These are phyloP conservation scores for Cyphomyrus plagiostoma DNA, from an alignment of 2,113 vertebrate genomes.

Conservation along the genomic window DNA sequence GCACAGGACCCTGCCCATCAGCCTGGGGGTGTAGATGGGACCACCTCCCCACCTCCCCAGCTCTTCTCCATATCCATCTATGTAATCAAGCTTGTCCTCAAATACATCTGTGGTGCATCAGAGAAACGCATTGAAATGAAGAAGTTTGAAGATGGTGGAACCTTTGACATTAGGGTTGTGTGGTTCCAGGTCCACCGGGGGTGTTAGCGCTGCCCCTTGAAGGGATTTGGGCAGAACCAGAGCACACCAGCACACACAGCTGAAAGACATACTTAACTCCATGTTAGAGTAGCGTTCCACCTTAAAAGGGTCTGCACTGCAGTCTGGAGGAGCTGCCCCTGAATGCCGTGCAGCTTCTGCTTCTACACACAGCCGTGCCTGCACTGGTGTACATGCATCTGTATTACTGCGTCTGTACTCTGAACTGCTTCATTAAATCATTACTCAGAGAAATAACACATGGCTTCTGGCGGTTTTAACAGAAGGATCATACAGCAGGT, in stretches of 20 bases:
- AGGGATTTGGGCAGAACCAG: neutral
- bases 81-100: constrained; percentile 5
- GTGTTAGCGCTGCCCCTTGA: neutral
- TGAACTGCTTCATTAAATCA: neutral
- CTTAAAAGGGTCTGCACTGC: neutral
- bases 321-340: neutral
- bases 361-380: constrained; percentile 47
- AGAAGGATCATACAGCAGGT: neutral
- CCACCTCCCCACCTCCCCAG: neutral
- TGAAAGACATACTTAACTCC: neutral
- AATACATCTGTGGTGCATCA: neutral
- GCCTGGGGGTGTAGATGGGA: constrained; percentile 32
- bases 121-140: constrained; percentile 18
- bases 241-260: neutral
- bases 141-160: neutral
- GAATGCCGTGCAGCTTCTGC: neutral
- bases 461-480: neutral
- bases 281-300: neutral
- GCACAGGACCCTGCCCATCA: constrained; percentile 40
- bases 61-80: neutral
- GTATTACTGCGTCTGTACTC: constrained; percentile 4
- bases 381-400: constrained; percentile 33
- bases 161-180: neutral
- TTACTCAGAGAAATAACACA: neutral
- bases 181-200: neutral